Conservation (phyloP, 1,140 invertebrate genomes). For the Mycetomoellerius zeteki region DNA sequence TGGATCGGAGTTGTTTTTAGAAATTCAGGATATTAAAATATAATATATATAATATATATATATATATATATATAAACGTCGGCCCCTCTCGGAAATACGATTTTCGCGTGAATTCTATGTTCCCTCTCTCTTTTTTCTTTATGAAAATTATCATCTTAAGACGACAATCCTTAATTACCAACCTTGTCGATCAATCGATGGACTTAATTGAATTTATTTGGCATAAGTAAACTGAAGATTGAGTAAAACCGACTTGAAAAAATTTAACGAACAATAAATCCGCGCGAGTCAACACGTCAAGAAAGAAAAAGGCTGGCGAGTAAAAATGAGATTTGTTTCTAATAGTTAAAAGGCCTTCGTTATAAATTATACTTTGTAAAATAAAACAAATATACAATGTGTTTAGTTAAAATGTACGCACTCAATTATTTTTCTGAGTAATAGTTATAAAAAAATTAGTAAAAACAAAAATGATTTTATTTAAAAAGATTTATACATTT, state of each 20-base stretch:
- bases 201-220: slow-evolving; percentile 1
- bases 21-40: not conserved
- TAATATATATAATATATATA: too few species aligned
- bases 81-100: not conserved
- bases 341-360: not conserved
- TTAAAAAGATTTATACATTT: not conserved
- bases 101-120: not conserved
- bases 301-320: not conserved
- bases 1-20: not conserved
- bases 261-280: not conserved
- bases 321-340: not conserved
- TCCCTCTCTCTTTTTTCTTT: not conserved
- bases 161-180: not conserved
- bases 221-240: not conserved
- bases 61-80: too few species aligned
- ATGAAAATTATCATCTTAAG: not conserved
- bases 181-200: not conserved
- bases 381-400: not conserved
- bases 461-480: not conserved
- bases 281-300: not conserved
- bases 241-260: not conserved
- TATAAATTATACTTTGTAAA: not conserved
- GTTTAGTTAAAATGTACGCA: not conserved
- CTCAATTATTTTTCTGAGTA: not conserved
- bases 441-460: not conserved